Evolutionary conservation across 30 jellyfish, hydroid and myxozoan species (phyloP).

Genomic region (Hydra vulgaris): DNA sequence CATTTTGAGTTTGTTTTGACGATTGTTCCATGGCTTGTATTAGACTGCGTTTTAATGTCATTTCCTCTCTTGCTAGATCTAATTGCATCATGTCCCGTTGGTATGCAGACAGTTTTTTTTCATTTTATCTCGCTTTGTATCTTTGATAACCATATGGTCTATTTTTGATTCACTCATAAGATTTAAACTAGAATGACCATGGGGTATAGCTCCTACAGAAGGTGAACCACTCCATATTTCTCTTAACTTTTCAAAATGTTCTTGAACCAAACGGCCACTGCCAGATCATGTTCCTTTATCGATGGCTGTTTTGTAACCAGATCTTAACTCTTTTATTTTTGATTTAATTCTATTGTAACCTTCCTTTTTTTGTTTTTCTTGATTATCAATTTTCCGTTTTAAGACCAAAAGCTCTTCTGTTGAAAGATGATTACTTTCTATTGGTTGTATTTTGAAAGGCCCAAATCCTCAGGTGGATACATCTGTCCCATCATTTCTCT

Average conservation of each 20-base stretch:
- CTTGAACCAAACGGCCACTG: conserved; percentile 29
- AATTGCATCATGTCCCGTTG: conserved; percentile 25
- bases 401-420: conserved; percentile 3
- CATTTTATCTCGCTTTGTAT: conserved; percentile 11
- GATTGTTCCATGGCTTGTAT: conserved; percentile 17
- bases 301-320: conserved; percentile 29
- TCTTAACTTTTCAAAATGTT: conserved; percentile 15
- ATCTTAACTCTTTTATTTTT: conserved; percentile 21
- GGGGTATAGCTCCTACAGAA: conserved; percentile 19
- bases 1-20: conserved; percentile 11
- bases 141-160: neutral
- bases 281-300: conserved; percentile 45
- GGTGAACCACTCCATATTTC: conserved; percentile 49
- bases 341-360: conserved; percentile 32
- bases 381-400: conserved; percentile 2
- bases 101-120: conserved; percentile 17
- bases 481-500: conserved; percentile 37
- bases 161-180: neutral
- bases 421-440: neutral
- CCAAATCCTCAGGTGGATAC: conserved; percentile 44
- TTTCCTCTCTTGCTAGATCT: conserved; percentile 19
- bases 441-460: conserved; percentile 6
- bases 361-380: conserved; percentile 21
- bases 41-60: neutral
- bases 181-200: neutral